Conservation (phyloP, 1,140 invertebrate species). For the Eufriesea mexicana region DNA sequence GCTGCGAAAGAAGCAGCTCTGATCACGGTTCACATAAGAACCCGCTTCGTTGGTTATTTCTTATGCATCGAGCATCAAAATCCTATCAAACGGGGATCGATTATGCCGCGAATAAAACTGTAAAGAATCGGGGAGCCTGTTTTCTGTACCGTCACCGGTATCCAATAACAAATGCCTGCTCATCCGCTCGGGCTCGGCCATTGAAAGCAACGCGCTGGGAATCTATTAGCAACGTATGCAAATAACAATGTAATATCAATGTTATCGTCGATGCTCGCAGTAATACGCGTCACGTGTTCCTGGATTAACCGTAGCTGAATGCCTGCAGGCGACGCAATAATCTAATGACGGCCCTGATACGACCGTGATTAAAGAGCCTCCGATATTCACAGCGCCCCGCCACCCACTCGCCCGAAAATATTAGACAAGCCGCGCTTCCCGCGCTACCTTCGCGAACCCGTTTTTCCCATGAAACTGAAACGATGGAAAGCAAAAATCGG, state of each 20-base stretch:
- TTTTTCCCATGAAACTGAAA: too few relatives aligned
- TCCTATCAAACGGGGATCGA: not conserved
- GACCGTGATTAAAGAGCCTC: constrained; percentile 31
- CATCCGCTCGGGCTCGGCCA: not conserved
- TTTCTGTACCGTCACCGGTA: not conserved
- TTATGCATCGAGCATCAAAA: not conserved
- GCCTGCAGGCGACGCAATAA: constrained; percentile 43
- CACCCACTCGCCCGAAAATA: not conserved
- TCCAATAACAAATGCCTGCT: constrained; percentile 1
- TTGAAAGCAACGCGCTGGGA: constrained; percentile 26
- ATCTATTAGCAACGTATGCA: constrained; percentile 42
- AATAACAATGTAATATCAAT: constrained; percentile 49
- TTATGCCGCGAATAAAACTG: not conserved
- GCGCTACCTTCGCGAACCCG: too few relatives aligned
- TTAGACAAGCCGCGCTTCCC: not conserved
- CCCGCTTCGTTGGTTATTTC: too few relatives aligned
- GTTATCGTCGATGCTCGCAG: constrained; percentile 40
- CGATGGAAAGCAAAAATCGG: too few relatives aligned
- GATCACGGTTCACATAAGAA: not conserved
- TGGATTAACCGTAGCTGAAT: constrained; percentile 41
- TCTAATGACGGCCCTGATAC: constrained; percentile 41
- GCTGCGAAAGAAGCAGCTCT: not conserved
- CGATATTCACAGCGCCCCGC: constrained; percentile 9
- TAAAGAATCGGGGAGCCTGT: not conserved
- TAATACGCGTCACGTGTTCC: constrained; percentile 43